Conservation (phyloP, 2,113 vertebrate genomes). For the Oostethus manadensis region DNA sequence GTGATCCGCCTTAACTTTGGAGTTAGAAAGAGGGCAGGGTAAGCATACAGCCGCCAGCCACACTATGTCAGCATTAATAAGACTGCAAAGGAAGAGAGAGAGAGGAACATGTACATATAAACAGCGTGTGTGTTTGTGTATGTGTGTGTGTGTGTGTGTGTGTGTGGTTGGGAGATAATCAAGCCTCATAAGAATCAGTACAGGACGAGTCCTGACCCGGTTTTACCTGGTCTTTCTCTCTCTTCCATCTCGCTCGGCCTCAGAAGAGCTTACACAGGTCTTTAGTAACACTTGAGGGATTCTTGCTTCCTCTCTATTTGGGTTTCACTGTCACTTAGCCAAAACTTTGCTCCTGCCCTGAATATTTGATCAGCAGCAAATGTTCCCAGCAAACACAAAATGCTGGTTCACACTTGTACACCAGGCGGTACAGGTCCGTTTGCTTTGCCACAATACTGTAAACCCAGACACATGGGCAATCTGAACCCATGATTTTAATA, state of each 20-base stretch:
- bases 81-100: conserved; percentile 18
- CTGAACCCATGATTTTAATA: too few species aligned
- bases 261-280: conserved; percentile 52
- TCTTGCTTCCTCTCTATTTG: conserved; percentile 39
- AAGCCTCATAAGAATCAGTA: conserved; percentile 49
- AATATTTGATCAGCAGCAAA: conserved; percentile 52
- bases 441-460: too few species aligned
- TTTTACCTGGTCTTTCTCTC: conserved; percentile 53
- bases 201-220: conserved; percentile 44
- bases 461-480: too few species aligned
- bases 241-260: conserved; percentile 9
- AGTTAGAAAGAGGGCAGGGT: conserved; percentile 40
- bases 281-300: conserved; percentile 56
- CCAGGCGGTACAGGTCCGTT: too few species aligned
- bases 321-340: conserved; percentile 53
- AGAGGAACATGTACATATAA: conserved; percentile 24
- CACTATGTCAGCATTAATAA: conserved; percentile 53
- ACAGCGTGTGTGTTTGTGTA: conserved; percentile 19
- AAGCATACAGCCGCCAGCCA: conserved; percentile 53
- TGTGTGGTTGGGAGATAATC: conserved; percentile 42
- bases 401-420: conserved; percentile 5
- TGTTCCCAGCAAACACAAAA: conserved; percentile 45
- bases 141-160: conserved; percentile 24
- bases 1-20: conserved; percentile 44
- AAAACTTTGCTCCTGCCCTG: conserved; percentile 47